Conservation (phyloP, 2,888 invertebrate genomes). For the Pecten maximus region DNA sequence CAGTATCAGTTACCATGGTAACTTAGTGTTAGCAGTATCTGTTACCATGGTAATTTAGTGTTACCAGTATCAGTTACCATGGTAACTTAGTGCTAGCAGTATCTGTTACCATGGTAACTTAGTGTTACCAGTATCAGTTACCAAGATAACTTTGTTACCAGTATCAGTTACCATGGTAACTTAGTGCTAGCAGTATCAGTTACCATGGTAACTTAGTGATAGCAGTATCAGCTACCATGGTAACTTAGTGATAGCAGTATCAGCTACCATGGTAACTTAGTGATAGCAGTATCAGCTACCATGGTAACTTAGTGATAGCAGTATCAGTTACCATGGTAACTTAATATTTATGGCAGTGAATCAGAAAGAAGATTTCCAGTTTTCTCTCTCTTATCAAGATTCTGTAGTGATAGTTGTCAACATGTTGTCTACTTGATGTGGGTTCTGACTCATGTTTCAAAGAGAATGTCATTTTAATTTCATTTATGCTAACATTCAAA, state of each 20-base stretch:
- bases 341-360: not conserved
- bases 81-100: not conserved
- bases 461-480: too few species aligned
- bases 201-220: not conserved
- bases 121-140: not conserved
- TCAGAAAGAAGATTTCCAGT: not conserved
- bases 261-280: too few species aligned
- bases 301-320: too few species aligned
- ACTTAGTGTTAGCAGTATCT: not conserved
- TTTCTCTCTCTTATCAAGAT: not conserved
- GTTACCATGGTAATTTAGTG: too few species aligned
- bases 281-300: too few species aligned
- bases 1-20: not conserved
- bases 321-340: not conserved
- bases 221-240: too few species aligned
- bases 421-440: too few species aligned
- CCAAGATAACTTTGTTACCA: not conserved
- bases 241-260: too few species aligned
- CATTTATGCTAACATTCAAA: too few species aligned
- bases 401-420: too few species aligned
- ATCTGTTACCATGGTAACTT: not conserved
- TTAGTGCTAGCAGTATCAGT: not conserved
- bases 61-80: not conserved
- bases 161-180: not conserved
- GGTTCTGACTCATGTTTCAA: too few species aligned